phyloP scores from a whole-genome alignment of 2,888 invertebrate species.

The Pandemis heparana region DNA sequence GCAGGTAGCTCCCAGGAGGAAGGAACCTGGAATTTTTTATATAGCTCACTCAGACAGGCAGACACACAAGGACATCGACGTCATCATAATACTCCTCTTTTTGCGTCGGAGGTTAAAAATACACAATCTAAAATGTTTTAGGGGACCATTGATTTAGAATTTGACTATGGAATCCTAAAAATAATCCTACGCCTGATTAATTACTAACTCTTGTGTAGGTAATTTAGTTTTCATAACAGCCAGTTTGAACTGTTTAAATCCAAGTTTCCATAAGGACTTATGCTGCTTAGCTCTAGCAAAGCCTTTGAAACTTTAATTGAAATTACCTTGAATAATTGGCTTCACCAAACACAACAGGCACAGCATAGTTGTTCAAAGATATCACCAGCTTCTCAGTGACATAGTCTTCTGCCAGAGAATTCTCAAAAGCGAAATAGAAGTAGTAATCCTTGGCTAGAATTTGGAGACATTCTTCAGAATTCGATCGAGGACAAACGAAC shows the following conservation, averaged over 20 bases:
- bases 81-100: too few species aligned
- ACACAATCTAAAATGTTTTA: too few species aligned
- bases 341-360: slow-evolving; percentile 89
- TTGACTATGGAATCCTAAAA: too few species aligned
- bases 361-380: slow-evolving; percentile 84
- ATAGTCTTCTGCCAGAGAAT: slow-evolving; percentile 71
- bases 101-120: too few species aligned
- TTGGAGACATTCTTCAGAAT: slow-evolving; percentile 59
- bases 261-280: not conserved
- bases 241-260: not conserved
- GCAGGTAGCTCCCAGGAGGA: slow-evolving; percentile 66
- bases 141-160: too few species aligned
- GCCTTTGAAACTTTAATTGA: not conserved
- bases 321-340: slow-evolving; percentile 85
- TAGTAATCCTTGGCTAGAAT: slow-evolving; percentile 63
- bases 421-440: slow-evolving; percentile 76
- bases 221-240: not conserved
- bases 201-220: not conserved
- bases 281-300: not conserved
- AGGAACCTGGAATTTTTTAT: slow-evolving; percentile 58
- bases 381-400: slow-evolving; percentile 72
- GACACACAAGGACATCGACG: too few species aligned
- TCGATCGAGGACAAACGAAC: slow-evolving; percentile 58
- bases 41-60: too few species aligned
- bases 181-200: too few species aligned